Evolutionary conservation across 2,113 vertebrate genomes (phyloP).

Genomic region (Trichomycterus rosablanca): DNA sequence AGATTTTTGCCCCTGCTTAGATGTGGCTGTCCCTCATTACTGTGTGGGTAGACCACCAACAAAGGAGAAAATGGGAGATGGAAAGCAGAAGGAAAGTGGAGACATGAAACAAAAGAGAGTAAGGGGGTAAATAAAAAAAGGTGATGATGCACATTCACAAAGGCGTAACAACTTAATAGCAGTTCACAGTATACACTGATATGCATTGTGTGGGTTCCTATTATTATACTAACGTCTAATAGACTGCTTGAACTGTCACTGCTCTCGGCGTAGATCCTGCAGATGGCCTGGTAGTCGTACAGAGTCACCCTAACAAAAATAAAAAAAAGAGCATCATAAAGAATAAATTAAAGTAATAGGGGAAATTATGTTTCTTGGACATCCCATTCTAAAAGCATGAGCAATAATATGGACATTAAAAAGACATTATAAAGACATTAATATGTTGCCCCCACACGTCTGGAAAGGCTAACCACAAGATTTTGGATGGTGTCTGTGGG

Average conservation of each 20-base stretch:
- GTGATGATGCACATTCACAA: background rate
- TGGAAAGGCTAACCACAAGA: no score
- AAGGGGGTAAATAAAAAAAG: no score
- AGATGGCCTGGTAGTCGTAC: conserved; percentile 97
- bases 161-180: conserved; percentile 10
- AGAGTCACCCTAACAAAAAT: conserved; percentile 82
- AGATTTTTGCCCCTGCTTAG: conserved; percentile 4
- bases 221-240: conserved; percentile 82
- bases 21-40: conserved; percentile 42
- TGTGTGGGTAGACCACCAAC: conserved; percentile 46
- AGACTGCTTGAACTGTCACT: conserved; percentile 84
- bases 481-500: no score
- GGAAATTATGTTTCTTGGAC: no score
- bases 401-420: no score
- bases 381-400: no score
- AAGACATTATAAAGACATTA: no score
- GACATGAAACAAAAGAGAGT: background rate
- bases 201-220: background rate
- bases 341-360: no score
- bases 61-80: conserved; percentile 6
- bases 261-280: conserved; percentile 87
- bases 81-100: conserved; percentile 11
- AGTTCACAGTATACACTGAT: background rate
- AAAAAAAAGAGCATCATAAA: no score
- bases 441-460: no score